These are phyloP conservation scores for Rotaria socialis DNA, from an alignment of 2,888 invertebrate genomes.

Conservation along the genomic window DNA sequence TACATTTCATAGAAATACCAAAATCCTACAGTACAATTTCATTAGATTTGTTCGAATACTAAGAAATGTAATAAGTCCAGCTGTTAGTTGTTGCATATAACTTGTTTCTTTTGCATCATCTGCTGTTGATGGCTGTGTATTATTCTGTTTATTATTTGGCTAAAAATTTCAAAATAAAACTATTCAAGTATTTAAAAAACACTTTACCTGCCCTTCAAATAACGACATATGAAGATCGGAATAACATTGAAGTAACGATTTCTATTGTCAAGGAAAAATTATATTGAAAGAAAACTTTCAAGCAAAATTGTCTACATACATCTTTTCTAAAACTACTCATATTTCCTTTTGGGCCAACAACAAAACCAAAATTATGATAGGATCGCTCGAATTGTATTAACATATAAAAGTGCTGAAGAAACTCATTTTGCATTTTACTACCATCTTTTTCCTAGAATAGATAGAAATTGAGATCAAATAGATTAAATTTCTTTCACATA, in stretches of 20 bases:
- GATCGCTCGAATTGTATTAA: background rate
- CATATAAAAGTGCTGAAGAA: background rate
- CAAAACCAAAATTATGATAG: constrained; percentile 27
- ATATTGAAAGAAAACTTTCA: too few species aligned
- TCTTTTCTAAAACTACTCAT: background rate
- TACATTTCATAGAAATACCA: background rate
- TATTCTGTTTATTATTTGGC: background rate
- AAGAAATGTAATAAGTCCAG: background rate
- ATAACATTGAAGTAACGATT: background rate
- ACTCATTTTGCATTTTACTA: background rate
- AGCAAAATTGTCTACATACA: background rate
- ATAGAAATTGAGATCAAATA: too few species aligned
- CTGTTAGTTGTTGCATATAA: background rate
- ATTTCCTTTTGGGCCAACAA: background rate
- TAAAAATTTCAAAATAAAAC: background rate
- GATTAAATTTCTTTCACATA: background rate
- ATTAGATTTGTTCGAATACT: constrained; percentile 7
- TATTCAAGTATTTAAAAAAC: background rate
- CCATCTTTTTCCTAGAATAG: background rate
- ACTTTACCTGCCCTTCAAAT: background rate
- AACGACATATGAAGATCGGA: constrained; percentile 21
- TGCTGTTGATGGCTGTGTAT: background rate
- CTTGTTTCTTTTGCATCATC: background rate
- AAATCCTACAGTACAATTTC: background rate
- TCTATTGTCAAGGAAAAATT: background rate